These are phyloP conservation scores for Sinotaia quadrata DNA, from an alignment of 2,888 invertebrate genomes.

Conservation along the genomic window DNA sequence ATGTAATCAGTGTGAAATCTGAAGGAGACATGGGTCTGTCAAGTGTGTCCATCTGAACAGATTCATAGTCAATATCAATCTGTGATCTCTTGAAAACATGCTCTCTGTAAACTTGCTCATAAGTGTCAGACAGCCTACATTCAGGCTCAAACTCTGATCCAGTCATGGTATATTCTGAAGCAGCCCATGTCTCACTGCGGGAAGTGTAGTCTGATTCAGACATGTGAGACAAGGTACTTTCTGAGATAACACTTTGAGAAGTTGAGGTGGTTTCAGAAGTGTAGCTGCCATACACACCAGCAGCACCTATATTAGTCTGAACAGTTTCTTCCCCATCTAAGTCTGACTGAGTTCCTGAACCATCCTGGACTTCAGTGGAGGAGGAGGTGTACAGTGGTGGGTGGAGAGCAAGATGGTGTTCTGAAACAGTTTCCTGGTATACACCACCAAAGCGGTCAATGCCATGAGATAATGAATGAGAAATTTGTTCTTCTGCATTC, in stretches of 20 bases:
- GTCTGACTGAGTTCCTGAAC: slow-evolving; percentile 50
- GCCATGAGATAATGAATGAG: too few relatives aligned
- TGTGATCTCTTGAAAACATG: slow-evolving; percentile 37
- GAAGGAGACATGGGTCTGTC: slow-evolving; percentile 70
- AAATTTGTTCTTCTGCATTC: slow-evolving; percentile 9
- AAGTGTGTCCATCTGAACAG: slow-evolving; percentile 22
- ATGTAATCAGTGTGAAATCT: slow-evolving; percentile 66
- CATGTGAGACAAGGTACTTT: slow-evolving; percentile 44
- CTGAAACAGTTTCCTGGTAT: slow-evolving; percentile 25
- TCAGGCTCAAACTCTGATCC: slow-evolving; percentile 49
- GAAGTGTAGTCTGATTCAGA: slow-evolving; percentile 49
- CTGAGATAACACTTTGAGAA: slow-evolving; percentile 26
- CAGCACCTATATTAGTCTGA: slow-evolving; percentile 10
- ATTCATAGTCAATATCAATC: slow-evolving; percentile 13
- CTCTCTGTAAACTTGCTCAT: slow-evolving; percentile 68
- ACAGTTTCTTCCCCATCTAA: slow-evolving; percentile 33
- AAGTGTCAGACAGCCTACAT: slow-evolving; percentile 61
- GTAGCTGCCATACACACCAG: slow-evolving; percentile 10
- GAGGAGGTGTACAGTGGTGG: slow-evolving; percentile 41
- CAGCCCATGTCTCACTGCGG: slow-evolving; percentile 38
- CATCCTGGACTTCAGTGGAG: slow-evolving; percentile 49
- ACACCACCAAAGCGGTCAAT: slow-evolving; percentile 13
- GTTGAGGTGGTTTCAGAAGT: slow-evolving; percentile 19
- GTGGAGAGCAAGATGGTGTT: slow-evolving; percentile 34
- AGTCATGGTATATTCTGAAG: slow-evolving; percentile 39